Evolutionary conservation across 2,888 invertebrate species (phyloP).

Genomic region (Baccha elongata): DNA sequence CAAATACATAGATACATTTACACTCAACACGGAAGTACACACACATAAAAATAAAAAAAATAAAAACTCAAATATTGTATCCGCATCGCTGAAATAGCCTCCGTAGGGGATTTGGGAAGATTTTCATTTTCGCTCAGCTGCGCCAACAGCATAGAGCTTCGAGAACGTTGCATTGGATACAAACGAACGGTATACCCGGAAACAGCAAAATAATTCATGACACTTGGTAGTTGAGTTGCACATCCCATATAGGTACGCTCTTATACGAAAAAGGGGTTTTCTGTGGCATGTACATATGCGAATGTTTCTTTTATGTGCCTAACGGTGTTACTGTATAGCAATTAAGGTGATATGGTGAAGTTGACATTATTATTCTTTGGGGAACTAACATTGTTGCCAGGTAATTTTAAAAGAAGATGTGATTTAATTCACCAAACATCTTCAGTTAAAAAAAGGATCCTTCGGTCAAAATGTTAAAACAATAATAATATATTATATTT

Average conservation of each 20-base stretch:
- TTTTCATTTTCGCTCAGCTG: conserved; percentile 29
- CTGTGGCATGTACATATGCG: conserved; percentile 8
- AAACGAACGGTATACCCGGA: conserved; percentile 12
- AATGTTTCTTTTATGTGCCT: not conserved
- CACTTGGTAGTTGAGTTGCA: conserved; percentile 22
- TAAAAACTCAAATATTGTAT: conserved; percentile 30
- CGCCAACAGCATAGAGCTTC: conserved; percentile 10
- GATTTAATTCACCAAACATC: not conserved
- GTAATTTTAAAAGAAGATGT: not conserved
- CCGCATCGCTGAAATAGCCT: conserved; percentile 37
- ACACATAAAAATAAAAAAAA: not conserved
- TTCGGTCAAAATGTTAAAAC: not conserved
- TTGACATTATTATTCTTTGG: not conserved
- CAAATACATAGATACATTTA: not conserved
- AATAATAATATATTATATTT: no score
- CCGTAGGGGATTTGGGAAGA: conserved; percentile 37
- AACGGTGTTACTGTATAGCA: conserved; percentile 17
- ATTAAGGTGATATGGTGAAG: conserved; percentile 22
- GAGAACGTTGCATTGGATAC: conserved; percentile 24
- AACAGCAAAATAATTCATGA: conserved; percentile 54
- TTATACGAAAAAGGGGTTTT: not conserved
- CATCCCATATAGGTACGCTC: not conserved
- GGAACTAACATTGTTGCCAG: conserved; percentile 20
- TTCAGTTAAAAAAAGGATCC: not conserved
- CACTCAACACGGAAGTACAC: conserved; percentile 11